phyloP scores from a whole-genome alignment of 2,888 invertebrate species.

The Machimus rusticus region DNA sequence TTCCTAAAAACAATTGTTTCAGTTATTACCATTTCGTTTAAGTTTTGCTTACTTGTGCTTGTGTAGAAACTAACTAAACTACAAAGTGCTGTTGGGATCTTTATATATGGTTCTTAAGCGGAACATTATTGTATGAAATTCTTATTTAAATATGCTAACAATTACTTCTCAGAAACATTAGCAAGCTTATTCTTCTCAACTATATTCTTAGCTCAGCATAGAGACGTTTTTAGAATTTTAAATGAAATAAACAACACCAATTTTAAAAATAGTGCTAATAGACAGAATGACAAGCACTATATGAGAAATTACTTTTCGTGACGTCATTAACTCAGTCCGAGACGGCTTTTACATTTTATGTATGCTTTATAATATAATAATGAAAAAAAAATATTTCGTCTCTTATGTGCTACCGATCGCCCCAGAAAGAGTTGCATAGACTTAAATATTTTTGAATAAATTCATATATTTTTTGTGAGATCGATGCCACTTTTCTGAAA shows the following conservation, averaged over 20 bases:
- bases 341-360: not conserved
- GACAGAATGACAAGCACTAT: not conserved
- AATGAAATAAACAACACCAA: not conserved
- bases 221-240: not conserved
- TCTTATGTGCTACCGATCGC: no score
- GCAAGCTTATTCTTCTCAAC: not conserved
- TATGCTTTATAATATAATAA: not conserved
- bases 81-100: not conserved
- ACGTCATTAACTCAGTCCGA: not conserved
- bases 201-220: not conserved
- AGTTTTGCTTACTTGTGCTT: not conserved
- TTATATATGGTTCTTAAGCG: not conserved
- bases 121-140: not conserved
- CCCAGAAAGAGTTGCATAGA: no score
- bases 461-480: no score
- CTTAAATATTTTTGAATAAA: no score
- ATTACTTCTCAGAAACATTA: not conserved
- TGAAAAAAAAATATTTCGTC: no score
- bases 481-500: no score
- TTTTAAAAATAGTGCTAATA: not conserved
- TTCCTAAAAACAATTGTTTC: not conserved
- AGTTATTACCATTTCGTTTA: not conserved
- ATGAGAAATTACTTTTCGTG: not conserved
- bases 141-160: not conserved
- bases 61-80: not conserved